phyloP scores from a whole-genome alignment of 2,797 vertebrate species.

The Emydoidea blandingii region DNA sequence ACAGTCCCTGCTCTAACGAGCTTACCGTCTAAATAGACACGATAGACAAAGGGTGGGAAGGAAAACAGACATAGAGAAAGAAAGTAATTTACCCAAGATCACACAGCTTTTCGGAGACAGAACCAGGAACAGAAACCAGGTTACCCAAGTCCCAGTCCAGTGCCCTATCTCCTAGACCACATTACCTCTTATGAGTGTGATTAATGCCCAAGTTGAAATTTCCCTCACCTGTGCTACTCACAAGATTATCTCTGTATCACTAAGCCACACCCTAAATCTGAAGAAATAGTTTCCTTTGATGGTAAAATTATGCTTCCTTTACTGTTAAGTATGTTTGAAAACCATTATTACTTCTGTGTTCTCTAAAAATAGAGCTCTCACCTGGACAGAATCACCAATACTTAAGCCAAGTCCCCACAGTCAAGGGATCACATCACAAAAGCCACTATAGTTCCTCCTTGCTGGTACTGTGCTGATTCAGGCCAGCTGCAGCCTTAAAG shows the following conservation, averaged over 20 bases:
- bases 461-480: not conserved
- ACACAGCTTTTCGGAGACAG: not conserved
- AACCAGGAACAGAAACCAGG: not conserved
- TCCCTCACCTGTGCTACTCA: not conserved
- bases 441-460: not conserved
- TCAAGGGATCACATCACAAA: not conserved
- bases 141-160: not conserved
- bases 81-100: not conserved
- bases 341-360: not conserved
- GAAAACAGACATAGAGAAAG: not conserved
- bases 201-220: not conserved
- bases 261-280: not conserved
- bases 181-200: not conserved
- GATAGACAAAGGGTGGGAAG: not conserved
- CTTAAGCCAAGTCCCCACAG: not conserved
- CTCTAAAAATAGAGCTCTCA: not conserved
- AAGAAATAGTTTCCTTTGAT: not conserved
- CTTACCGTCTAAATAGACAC: not conserved
- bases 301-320: not conserved
- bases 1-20: not conserved
- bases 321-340: not conserved
- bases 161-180: not conserved
- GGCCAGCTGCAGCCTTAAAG: too few relatives aligned
- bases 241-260: not conserved
- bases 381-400: not conserved